Evolutionary conservation across 1,140 invertebrate species (phyloP).

Genomic region (Drosophila kurseongensis): DNA sequence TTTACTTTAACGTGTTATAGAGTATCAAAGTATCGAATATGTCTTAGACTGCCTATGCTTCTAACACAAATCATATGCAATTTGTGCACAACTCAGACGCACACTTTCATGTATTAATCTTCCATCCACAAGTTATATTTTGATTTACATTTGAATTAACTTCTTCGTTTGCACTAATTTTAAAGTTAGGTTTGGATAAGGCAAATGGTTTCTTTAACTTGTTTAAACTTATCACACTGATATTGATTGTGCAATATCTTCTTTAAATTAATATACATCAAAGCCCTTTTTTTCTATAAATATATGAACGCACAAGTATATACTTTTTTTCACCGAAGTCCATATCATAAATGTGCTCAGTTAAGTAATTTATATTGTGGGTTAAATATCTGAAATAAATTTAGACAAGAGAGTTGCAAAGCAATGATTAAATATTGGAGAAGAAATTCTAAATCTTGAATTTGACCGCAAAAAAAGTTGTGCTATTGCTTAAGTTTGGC

Average conservation of each 20-base stretch:
- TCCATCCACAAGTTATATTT: neutral
- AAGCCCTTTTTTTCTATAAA: neutral
- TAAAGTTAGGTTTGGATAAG: conserved; percentile 5
- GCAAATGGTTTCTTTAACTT: conserved; percentile 11
- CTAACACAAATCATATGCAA: conserved; percentile 15
- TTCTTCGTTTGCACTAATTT: neutral
- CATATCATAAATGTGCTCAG: too few species aligned
- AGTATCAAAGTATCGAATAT: conserved; percentile 35
- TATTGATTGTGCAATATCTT: neutral
- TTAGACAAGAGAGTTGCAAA: too few species aligned
- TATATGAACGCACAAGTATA: neutral
- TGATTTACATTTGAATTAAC: neutral
- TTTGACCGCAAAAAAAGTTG: too few species aligned
- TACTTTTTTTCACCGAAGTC: neutral
- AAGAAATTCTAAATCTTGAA: too few species aligned
- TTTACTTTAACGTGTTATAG: conserved; percentile 67
- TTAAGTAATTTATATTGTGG: too few species aligned
- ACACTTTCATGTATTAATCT: conserved; percentile 10
- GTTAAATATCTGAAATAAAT: too few species aligned
- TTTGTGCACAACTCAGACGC: conserved; percentile 24
- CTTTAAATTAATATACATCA: neutral
- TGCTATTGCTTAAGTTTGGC: too few species aligned
- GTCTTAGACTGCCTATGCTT: conserved; percentile 18
- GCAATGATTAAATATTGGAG: too few species aligned
- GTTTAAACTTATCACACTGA: neutral